Evolutionary conservation across 2,888 invertebrate species (phyloP).

Genomic region (Heterodera filipjevi): DNA sequence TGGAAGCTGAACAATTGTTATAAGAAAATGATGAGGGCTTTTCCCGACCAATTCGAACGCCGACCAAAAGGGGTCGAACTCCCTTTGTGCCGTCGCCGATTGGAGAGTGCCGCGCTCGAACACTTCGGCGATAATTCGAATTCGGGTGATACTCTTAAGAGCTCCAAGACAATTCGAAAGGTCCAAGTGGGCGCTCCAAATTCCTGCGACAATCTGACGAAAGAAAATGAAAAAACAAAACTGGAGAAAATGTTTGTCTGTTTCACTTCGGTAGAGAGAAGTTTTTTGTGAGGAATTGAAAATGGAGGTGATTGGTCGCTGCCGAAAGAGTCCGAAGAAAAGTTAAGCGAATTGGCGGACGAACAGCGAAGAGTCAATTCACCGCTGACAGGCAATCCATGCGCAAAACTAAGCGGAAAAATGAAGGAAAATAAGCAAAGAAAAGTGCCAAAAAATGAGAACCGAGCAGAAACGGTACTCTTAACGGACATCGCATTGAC

Average conservation of each 20-base stretch:
- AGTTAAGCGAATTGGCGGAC: neutral
- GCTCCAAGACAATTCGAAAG: neutral
- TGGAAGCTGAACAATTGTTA: conserved; percentile 21
- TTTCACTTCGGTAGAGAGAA: conserved; percentile 22
- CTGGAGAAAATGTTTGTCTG: no score
- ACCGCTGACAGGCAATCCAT: conserved; percentile 34
- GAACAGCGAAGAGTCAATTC: conserved; percentile 30
- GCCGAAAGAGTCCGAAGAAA: neutral
- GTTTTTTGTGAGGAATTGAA: neutral
- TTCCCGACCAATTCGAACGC: conserved; percentile 27
- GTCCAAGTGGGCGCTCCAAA: conserved; percentile 13
- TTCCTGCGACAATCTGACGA: conserved; percentile 6
- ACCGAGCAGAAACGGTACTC: conserved; percentile 25
- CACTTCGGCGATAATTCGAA: conserved; percentile 35
- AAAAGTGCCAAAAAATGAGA: neutral
- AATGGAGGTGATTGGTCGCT: neutral
- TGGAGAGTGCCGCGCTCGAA: conserved; percentile 34
- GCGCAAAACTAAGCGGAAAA: conserved; percentile 35
- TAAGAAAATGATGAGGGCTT: neutral
- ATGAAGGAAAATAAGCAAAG: neutral
- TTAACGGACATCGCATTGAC: conserved; percentile 23
- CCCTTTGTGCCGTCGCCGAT: conserved; percentile 32
- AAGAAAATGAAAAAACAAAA: neutral
- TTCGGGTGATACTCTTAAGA: neutral
- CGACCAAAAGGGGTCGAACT: conserved; percentile 30